These are phyloP conservation scores for Megalonaias nervosa DNA, from an alignment of 1,140 invertebrate species.

Conservation along the genomic window DNA sequence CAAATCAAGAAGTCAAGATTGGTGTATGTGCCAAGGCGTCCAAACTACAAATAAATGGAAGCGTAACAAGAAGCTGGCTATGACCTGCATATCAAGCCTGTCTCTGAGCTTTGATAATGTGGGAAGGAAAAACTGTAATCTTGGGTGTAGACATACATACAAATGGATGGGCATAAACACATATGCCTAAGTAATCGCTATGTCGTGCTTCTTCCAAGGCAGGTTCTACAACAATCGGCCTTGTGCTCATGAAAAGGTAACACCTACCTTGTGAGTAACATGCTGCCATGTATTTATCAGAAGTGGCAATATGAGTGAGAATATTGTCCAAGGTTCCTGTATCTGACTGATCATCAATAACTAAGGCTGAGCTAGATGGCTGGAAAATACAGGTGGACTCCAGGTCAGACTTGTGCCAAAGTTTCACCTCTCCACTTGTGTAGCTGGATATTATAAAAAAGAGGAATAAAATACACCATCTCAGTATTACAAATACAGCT, in stretches of 20 bases:
- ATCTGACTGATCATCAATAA: slow-evolving; percentile 51
- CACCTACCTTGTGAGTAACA: slow-evolving; percentile 59
- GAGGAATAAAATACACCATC: not conserved
- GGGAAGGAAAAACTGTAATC: no score
- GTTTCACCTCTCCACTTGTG: slow-evolving; percentile 61
- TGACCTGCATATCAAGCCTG: no score
- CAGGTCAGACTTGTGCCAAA: slow-evolving; percentile 52
- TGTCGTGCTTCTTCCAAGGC: no score
- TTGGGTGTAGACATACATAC: not conserved
- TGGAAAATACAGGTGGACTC: slow-evolving; percentile 54
- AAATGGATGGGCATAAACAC: not conserved
- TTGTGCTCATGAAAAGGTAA: not conserved
- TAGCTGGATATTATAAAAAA: slow-evolving; percentile 44
- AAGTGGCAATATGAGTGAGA: slow-evolving; percentile 15
- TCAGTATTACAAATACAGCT: no score
- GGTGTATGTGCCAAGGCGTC: no score
- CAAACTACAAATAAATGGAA: no score
- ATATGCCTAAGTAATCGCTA: no score
- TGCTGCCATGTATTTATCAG: slow-evolving; percentile 42
- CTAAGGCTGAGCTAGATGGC: slow-evolving; percentile 60
- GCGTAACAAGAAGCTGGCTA: no score
- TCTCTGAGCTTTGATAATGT: no score
- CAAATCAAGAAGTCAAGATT: no score
- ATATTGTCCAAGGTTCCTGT: slow-evolving; percentile 39
- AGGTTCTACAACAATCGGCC: no score